Percentiles rank a stretch among this genome's conserved stretches.
Evolutionary conservation across 2,113 vertebrate genomes (phyloP).

Genomic region (Gobius niger): DNA sequence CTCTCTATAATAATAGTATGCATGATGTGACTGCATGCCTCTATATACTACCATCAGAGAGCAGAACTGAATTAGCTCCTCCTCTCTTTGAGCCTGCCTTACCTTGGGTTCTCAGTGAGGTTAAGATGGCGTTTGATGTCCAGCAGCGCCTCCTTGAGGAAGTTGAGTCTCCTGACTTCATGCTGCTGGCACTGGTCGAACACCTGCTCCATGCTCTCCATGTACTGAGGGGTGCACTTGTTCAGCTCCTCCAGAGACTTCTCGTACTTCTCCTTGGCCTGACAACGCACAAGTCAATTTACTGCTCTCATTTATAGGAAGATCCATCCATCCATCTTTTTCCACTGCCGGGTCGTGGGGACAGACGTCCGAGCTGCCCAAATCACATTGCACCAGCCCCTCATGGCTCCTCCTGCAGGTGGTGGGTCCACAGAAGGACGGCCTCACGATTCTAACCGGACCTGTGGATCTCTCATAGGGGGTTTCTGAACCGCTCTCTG

Average conservation of each 20-base stretch:
- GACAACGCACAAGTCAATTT: constrained; percentile 12
- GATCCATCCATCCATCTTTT: too few species aligned
- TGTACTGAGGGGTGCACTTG: constrained; percentile 92
- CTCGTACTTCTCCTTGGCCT: constrained; percentile 97
- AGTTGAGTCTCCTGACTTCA: constrained; percentile 93
- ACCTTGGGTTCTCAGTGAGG: constrained; percentile 94
- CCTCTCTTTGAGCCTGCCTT: constrained; percentile 22
- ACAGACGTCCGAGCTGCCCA: too few species aligned
- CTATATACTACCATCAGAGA: neutral
- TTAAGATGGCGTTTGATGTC: constrained; percentile 97
- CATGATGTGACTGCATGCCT: too few species aligned
- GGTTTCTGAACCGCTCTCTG: too few species aligned
- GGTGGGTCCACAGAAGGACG: too few species aligned
- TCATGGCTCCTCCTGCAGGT: too few species aligned
- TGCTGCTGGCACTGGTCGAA: constrained; percentile 98
- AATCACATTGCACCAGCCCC: too few species aligned
- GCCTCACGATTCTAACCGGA: too few species aligned
- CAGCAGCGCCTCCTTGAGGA: constrained; percentile 94
- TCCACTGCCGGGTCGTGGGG: too few species aligned
- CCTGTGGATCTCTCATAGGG: too few species aligned
- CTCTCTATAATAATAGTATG: too few species aligned
- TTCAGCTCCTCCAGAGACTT: constrained; percentile 94
- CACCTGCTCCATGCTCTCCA: constrained; percentile 96
- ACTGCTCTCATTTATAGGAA: neutral
- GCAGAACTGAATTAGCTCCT: neutral